Evolutionary conservation across 2,888 invertebrate species (phyloP), one percentile per base, ranked within the genome.

Genomic region (Monoplex corrugatus): DNA sequence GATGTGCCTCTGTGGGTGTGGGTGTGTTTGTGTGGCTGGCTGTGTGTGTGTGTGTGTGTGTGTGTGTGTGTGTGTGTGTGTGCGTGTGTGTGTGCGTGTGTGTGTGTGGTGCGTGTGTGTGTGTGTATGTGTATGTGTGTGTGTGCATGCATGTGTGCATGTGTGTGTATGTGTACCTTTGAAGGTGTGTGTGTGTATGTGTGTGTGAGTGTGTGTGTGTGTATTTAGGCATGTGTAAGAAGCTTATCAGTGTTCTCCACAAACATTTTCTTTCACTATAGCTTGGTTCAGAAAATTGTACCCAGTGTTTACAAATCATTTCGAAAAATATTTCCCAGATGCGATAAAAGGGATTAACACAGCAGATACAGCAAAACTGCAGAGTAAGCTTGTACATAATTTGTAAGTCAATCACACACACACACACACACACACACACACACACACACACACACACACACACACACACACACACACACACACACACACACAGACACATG

Each of bases 91-190:
- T 75, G 75, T 75, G 75, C 38, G 35, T 35, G 75, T 75, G 75
- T 75, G 75, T 75, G 75, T 75, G 75, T 75, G 75, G 32, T 35
- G 35, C 13, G 35, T 35, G 82, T 82, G 82, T 82, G 82, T 82
- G 82, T 80, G 80, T 82, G 82, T 40, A 35, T 86, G 86, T 57
- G 57, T 57, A n/a, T 57, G 57, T 86, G 86, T 57, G 63, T 86
- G 63, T 63, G 32, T 86, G 86, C 32, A 13, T 85, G 57, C n/a
- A 35, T 13, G 35, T 50, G 35, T 86, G 86, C 63, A 63, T 57
- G 32, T 86, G 10, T 63, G 16, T 50, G 50, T 50, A 50, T 50
- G 50, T 50, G 50, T 50, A 16, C 16, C n/a, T n/a, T 16, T 13
- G 8, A 13, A 50, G 8, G 50, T 50, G 50, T 57, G 2, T 8